These are phyloP conservation scores for Xenentodon cancila DNA, from an alignment of 2,797 vertebrate genomes.

Conservation along the genomic window DNA sequence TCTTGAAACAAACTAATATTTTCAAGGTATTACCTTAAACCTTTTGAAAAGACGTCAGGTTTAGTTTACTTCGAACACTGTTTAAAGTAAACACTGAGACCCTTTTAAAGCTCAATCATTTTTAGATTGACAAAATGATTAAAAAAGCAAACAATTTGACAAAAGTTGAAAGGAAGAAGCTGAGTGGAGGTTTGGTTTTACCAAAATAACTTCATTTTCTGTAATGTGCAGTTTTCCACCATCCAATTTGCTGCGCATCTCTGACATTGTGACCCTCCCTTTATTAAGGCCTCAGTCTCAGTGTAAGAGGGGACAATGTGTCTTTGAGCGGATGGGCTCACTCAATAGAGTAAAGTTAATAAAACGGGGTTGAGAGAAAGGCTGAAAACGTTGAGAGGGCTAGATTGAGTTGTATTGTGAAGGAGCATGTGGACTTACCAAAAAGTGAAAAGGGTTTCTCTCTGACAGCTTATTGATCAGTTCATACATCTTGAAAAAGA, in stretches of 20 bases:
- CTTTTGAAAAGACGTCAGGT: neutral
- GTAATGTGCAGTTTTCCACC: slow-evolving; percentile 50
- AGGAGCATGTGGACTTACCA: slow-evolving; percentile 43
- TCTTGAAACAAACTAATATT: too few species aligned
- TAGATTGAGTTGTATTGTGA: slow-evolving; percentile 63
- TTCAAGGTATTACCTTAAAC: neutral
- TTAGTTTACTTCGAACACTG: slow-evolving; percentile 5
- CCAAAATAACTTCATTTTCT: slow-evolving; percentile 53
- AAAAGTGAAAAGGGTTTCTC: slow-evolving; percentile 63
- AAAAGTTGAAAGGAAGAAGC: slow-evolving; percentile 27
- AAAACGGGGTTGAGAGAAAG: slow-evolving; percentile 62
- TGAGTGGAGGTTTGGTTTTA: slow-evolving; percentile 45
- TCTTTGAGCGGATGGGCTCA: slow-evolving; percentile 59
- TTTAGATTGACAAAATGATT: slow-evolving; percentile 32
- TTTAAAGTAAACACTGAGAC: neutral
- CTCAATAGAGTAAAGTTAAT: slow-evolving; percentile 72
- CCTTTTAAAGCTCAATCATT: slow-evolving; percentile 26
- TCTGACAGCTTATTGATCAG: slow-evolving; percentile 73
- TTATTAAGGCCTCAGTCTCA: slow-evolving; percentile 63
- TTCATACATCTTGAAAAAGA: slow-evolving; percentile 61
- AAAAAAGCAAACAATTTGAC: slow-evolving; percentile 25
- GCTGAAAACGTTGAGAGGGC: slow-evolving; percentile 51
- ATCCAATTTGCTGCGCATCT: slow-evolving; percentile 69
- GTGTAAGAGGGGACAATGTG: slow-evolving; percentile 58
- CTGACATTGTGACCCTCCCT: slow-evolving; percentile 70